A percentile compares a stretch with the other conserved stretches of the same genome.
These are phyloP conservation scores for Amniataba percoides DNA, from an alignment of 2,797 vertebrate genomes.

Conservation along the genomic window DNA sequence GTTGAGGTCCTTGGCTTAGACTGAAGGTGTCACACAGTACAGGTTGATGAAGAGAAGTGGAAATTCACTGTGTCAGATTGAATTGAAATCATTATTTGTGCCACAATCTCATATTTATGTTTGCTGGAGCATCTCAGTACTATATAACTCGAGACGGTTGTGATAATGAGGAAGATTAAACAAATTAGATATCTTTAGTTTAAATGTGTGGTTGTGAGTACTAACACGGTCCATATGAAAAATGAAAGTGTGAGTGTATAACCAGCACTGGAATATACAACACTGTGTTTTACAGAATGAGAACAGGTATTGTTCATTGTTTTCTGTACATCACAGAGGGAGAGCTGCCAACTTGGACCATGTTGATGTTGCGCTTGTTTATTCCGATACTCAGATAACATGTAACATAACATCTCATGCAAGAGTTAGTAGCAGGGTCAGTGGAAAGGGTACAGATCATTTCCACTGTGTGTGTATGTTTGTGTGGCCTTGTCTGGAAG, in stretches of 20 bases:
- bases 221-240: background rate
- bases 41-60: background rate
- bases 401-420: slow-evolving; percentile 18
- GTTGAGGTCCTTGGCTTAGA: no score
- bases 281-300: background rate
- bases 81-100: background rate
- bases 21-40: background rate
- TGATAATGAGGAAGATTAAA: background rate
- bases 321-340: background rate
- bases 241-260: background rate
- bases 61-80: background rate
- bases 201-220: background rate
- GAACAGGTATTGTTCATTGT: slow-evolving; percentile 31
- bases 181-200: background rate
- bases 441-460: slow-evolving; percentile 15
- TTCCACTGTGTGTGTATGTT: slow-evolving; percentile 9
- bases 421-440: slow-evolving; percentile 38
- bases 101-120: background rate
- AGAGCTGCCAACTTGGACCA: slow-evolving; percentile 22
- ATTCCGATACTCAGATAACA: slow-evolving; percentile 47
- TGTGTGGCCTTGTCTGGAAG: slow-evolving; percentile 3
- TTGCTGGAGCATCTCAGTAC: background rate
- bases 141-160: background rate
- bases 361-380: slow-evolving; percentile 34
- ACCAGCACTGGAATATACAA: background rate